Percentiles rank a stretch among this genome's conserved stretches.
Conservation (phyloP, 2,797 vertebrate species). For the Lepus townsendii region DNA sequence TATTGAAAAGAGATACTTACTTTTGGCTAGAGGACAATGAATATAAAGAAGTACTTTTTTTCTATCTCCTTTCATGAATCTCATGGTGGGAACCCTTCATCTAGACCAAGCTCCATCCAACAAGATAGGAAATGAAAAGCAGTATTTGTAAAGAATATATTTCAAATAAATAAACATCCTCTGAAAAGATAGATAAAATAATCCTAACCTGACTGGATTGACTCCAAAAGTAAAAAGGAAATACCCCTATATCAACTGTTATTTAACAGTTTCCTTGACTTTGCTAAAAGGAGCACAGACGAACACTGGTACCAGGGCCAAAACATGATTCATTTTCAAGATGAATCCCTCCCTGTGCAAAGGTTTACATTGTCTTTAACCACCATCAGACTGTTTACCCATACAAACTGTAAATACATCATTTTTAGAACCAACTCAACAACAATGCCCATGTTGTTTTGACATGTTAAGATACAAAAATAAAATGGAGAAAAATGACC, state of each 20-base stretch:
- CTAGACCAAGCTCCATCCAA: constrained; percentile 49
- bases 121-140: constrained; percentile 63
- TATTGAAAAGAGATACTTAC: constrained; percentile 39
- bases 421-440: constrained; percentile 84
- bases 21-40: neutral
- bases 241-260: constrained; percentile 91
- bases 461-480: constrained; percentile 79
- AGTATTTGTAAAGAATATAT: constrained; percentile 75
- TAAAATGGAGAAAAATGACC: constrained; percentile 81
- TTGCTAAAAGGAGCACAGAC: constrained; percentile 84
- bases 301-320: constrained; percentile 82
- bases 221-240: constrained; percentile 93
- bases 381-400: constrained; percentile 85
- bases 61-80: neutral
- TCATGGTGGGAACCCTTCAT: constrained; percentile 35
- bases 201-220: constrained; percentile 91
- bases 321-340: constrained; percentile 88
- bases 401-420: constrained; percentile 87
- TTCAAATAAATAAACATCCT: constrained; percentile 79
- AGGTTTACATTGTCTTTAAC: constrained; percentile 87
- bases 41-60: constrained; percentile 19
- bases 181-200: constrained; percentile 88
- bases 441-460: constrained; percentile 83
- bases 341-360: constrained; percentile 85
- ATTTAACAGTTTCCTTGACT: constrained; percentile 94